Evolutionary conservation across 2,888 invertebrate genomes (phyloP), one percentile per base, ranked within the genome.

Genomic region (Tortricodes alternella): DNA sequence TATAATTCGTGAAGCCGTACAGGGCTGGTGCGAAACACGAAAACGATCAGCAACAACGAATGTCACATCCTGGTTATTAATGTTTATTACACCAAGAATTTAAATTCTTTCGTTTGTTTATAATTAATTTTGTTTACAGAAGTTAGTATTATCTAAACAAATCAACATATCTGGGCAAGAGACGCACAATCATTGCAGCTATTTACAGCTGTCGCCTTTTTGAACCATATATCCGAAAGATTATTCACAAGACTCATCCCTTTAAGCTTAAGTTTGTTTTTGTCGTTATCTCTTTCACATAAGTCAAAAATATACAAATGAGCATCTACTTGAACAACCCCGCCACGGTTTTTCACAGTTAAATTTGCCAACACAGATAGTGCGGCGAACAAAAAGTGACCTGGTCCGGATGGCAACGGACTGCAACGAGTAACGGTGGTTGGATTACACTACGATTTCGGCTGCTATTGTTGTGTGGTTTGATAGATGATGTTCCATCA

Each of bases 381-480:
- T 61, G 62, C 60, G 55, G 18, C 46, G 60, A 67, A 86, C 83
- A 89, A 89, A 89, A 89, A 89, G 70, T 88, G 89, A 89, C 89
- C 89, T 86, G 80, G 80, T 87, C 87, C 76, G 80, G 70, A 80
- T 88, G 82, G 73, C 86, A 85, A 84, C 72, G 68, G 78, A 85
- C 83, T 89, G 89, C 87, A 85, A 86, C 71, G 64, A 53, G 56
- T 89, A 89, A 83, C 89, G 88, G 89, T 87, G 78, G 67, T 77
- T 71, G 80, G 83, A 87, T 87, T 86, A 85, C 81, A 78, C 80
- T 86, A 82, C 68, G 76, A 71, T 84, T 84, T 85, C 78, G 71
- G 64, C 78, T 71, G 64, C 71, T 65, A 77, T 79, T 79, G 77
- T 82, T 75, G 68, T 65, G 73, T 71, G 69, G 62, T 73, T 74